phyloP scores from a whole-genome alignment of 2,113 vertebrate species.

The Diphyllodes magnificus region DNA sequence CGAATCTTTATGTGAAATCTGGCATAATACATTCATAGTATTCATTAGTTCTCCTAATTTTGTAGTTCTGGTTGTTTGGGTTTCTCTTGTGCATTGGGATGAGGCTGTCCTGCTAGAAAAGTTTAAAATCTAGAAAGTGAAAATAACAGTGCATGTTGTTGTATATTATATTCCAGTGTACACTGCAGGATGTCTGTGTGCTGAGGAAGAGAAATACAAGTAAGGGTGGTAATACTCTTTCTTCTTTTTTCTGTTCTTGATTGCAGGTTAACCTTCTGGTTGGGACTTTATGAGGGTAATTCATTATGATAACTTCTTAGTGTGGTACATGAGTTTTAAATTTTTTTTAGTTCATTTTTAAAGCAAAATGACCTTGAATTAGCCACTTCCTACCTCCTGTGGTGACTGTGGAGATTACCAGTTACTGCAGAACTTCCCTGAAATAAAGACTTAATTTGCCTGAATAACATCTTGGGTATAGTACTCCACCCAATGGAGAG shows the following conservation, averaged over 20 bases:
- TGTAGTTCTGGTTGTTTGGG: background rate
- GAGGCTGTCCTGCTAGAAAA: background rate
- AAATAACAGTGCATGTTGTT: background rate
- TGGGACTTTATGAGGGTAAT: background rate
- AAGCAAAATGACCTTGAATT: background rate
- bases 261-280: background rate
- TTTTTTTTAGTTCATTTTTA: background rate
- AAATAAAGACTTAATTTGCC: background rate
- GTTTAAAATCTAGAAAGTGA: background rate
- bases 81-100: background rate
- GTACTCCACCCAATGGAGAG: background rate
- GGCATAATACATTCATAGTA: background rate
- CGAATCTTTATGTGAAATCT: background rate
- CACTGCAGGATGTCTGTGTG: background rate
- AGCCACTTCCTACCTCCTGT: background rate
- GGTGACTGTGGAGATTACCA: background rate
- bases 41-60: background rate
- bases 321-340: background rate
- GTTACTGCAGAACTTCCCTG: background rate
- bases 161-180: fast-evolving
- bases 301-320: background rate
- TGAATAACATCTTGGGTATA: background rate
- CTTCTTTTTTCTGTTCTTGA: background rate
- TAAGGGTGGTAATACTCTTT: background rate
- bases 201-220: background rate